Evolutionary conservation across 2,888 invertebrate genomes (phyloP).

Genomic region (Schizotus pectinicornis): DNA sequence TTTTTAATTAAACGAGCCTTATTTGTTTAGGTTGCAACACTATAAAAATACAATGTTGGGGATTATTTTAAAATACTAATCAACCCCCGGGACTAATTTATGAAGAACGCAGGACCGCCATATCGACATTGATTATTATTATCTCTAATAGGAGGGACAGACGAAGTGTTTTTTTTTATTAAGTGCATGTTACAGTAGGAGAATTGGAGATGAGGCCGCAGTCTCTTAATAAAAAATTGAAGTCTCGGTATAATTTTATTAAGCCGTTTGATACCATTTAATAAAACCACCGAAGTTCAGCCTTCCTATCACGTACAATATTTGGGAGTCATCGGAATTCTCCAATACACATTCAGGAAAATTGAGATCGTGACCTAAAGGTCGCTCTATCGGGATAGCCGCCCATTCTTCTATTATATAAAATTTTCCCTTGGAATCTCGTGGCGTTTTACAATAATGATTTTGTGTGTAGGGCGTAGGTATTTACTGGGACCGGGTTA

Average conservation of each 20-base stretch:
- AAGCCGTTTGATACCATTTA: slow-evolving; percentile 31
- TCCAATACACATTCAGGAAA: slow-evolving; percentile 54
- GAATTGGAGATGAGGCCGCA: not conserved
- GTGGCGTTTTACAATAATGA: slow-evolving; percentile 2
- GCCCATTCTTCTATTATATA: slow-evolving; percentile 28
- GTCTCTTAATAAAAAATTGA: not conserved
- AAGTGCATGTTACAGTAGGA: not conserved
- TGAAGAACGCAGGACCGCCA: too few relatives aligned
- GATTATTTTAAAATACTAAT: slow-evolving; percentile 5
- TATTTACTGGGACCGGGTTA: not conserved
- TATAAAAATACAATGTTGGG: too few relatives aligned
- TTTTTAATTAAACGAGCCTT: too few relatives aligned
- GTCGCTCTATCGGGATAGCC: slow-evolving; percentile 22
- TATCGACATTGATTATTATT: too few relatives aligned
- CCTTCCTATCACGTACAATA: slow-evolving; percentile 54
- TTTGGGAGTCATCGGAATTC: slow-evolving; percentile 54
- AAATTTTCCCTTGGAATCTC: slow-evolving; percentile 21
- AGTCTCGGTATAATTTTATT: slow-evolving; percentile 8
- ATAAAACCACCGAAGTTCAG: slow-evolving; percentile 41
- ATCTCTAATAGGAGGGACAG: too few relatives aligned
- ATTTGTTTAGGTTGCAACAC: too few relatives aligned
- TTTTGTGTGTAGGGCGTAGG: slow-evolving; percentile 10
- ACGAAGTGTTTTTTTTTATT: too few relatives aligned
- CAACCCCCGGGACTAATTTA: slow-evolving; percentile 10
- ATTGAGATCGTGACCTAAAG: slow-evolving; percentile 53